Base-by-base conservation (phyloP, 2,888 invertebrate species). In the Tipula confusa region DNA sequence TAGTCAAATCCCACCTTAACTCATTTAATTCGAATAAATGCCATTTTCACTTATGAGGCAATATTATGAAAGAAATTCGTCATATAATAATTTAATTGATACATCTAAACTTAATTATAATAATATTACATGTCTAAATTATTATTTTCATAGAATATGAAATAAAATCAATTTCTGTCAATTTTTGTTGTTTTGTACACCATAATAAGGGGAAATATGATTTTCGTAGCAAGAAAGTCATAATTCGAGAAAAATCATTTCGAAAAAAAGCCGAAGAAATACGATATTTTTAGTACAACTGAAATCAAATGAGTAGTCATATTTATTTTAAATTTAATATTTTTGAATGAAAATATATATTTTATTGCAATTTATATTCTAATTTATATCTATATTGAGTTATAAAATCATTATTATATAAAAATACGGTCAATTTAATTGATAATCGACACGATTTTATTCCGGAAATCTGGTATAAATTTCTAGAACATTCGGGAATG, bases 401-500 rank as follows among this genome's bases (percentile, higher is more conserved):
- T 64, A 64, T 64, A 24, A 18, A 24, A 11, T 64, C 9, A 18
- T 15, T 15, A 6, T 43, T 43, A 6, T 43, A 15, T 15, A 6
- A 43, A 43, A 43, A 43, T 43, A 6, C 1, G n/a, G 6, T 6
- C 5, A 15, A 5, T 43, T 6, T 43, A 43, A 1, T 15, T 43
- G 15, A 43, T 15, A n/a, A 15, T 15, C n/a, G 43, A 43, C 9
- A 9, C 9, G 3, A 80, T 29, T 29, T 29, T 29, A 2, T 29
- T n/a, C 80, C 80, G 80, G 80, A 80, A 80, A 80, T 80, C 29
- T 31, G 29, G 80, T 80, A 1, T 15, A 29, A 29, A 1, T 80
- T 80, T 80, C 80, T n/a, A 80, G 80, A 80, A 80, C 80, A n/a
- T 29, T 80, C 80, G 29, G 4, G 80, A 80, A 29, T 29, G n/a